Evolutionary conservation across 2,797 vertebrate species (phyloP).

Genomic region (Numenius phaeopus): DNA sequence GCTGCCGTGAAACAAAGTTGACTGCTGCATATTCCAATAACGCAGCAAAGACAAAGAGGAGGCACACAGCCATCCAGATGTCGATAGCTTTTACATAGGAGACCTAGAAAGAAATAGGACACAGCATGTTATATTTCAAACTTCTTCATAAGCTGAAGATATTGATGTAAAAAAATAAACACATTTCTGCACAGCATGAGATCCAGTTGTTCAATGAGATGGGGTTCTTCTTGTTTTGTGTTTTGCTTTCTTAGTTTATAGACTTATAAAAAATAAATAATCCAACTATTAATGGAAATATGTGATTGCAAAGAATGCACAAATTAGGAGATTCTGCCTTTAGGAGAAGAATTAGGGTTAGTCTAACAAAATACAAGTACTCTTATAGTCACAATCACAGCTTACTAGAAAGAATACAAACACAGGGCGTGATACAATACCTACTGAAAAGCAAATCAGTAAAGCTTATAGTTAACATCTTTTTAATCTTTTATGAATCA

Average conservation of each 20-base stretch:
- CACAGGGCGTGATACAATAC: neutral
- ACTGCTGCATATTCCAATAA: constrained; percentile 97
- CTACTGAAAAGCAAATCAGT: neutral
- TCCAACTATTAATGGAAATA: neutral
- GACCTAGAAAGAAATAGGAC: constrained; percentile 82
- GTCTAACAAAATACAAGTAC: neutral
- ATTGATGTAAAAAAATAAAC: neutral
- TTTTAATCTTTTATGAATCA: neutral
- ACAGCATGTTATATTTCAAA: neutral
- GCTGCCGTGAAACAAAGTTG: constrained; percentile 98
- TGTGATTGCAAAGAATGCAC: neutral
- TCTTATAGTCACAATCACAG: neutral
- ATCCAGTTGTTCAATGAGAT: neutral
- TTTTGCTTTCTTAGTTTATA: neutral
- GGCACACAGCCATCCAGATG: constrained; percentile 99
- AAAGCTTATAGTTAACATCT: neutral
- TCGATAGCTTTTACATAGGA: constrained; percentile 99
- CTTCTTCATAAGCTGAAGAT: neutral
- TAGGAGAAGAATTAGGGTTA: neutral
- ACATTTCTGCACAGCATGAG: neutral
- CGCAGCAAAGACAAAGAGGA: constrained; percentile 98
- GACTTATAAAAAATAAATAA: neutral
- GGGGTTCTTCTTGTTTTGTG: neutral
- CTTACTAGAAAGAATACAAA: neutral
- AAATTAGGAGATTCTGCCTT: neutral